Evolutionary conservation across 2,888 invertebrate species (phyloP), one percentile per base, ranked within the genome.

Genomic region (Oasisia sp.): DNA sequence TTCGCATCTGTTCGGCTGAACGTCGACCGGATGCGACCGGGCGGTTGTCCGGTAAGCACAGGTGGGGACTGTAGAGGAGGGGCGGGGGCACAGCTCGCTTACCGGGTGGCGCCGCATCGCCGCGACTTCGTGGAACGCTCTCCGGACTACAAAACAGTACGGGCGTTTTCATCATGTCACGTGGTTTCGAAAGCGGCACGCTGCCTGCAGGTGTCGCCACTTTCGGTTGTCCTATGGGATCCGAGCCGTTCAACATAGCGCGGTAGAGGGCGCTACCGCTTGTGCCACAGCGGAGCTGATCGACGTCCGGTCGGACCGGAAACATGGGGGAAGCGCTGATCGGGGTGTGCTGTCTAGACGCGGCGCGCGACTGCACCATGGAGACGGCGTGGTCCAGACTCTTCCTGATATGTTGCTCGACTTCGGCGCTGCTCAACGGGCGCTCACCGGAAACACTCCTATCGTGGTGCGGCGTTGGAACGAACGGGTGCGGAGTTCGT

Each of bases 401-500:
- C 74, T 74, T 74, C 74, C 74, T 74, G 74, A 74, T 74, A 74
- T 74, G 74, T 74, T 74, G 74, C n/a, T 74, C 74, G 74, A 74
- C 74, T 74, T 74, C 74, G 74, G 74, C 74, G 74, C 27, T 74
- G 27, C 74, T 74, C 74, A 74, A n/a, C 74, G 74, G 74, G 74
- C 74, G 74, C 74, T 74, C 74, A 5, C 27, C n/a, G 74, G 74
- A 74, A 74, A n/a, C 27, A n/a, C 74, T 74, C 74, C 74, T n/a
- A 7, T 74, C 74, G 14, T 27, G 74, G 74, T 74, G 74, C 27
- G 27, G 27, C 74, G 14, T 74, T 74, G 74, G 74, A 19, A 74
- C 74, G 74, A 19, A 74, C 19, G 19, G 74, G 74, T n/a, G 19
- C 27, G 74, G n/a, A 14, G 74, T 19, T 74, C 74, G 74, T 7